Conservation (phyloP, 2,113 vertebrate genomes). For the Bos javanicus region DNA sequence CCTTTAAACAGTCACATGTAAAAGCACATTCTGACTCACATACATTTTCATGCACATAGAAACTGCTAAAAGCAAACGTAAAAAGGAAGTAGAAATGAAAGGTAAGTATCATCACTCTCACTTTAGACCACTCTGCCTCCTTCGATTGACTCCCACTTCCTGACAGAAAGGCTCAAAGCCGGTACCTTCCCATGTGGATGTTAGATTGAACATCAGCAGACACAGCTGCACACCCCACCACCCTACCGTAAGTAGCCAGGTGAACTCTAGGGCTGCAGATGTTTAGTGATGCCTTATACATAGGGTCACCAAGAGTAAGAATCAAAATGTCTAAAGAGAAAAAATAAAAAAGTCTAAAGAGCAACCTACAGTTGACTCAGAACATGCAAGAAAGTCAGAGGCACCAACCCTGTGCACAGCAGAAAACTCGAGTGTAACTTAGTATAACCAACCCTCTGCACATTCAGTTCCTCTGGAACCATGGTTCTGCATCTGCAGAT, state of each 20-base stretch:
- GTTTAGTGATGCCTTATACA: background rate
- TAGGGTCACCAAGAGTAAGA: background rate
- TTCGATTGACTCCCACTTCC: background rate
- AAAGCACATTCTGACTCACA: background rate
- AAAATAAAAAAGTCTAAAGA: background rate
- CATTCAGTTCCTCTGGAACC: background rate
- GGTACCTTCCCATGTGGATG: background rate
- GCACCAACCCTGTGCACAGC: background rate
- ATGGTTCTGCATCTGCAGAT: background rate
- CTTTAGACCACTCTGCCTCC: background rate
- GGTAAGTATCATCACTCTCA: background rate
- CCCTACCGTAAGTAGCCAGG: background rate
- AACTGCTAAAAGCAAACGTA: background rate
- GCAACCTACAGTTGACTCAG: background rate
- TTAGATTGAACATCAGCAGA: background rate
- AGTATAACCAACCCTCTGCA: no score
- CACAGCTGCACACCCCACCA: background rate
- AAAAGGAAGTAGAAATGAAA: background rate
- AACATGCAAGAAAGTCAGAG: background rate
- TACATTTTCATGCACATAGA: background rate
- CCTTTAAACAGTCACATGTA: background rate
- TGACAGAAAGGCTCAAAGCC: background rate
- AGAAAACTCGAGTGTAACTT: background rate
- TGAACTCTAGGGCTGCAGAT: background rate
- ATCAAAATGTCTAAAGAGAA: background rate